Evolutionary conservation across 2,888 invertebrate genomes (phyloP).

Genomic region (Mythimna impura): DNA sequence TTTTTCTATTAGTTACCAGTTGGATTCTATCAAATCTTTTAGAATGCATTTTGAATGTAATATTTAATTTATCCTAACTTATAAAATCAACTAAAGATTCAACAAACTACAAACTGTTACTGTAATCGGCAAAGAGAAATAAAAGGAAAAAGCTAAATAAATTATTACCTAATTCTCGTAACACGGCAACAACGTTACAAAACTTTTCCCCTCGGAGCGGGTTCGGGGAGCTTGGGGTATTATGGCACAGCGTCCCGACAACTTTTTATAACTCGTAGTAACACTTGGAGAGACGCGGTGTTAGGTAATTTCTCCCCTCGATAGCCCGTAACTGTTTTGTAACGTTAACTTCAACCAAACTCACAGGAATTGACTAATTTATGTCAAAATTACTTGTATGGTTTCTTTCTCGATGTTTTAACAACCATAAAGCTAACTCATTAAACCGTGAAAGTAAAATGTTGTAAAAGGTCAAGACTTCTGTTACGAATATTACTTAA

Average conservation of each 20-base stretch:
- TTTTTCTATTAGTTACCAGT: background rate
- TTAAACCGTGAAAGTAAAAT: constrained; percentile 33
- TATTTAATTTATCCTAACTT: too few species aligned
- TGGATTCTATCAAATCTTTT: background rate
- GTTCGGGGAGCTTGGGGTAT: constrained; percentile 67
- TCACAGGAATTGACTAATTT: constrained; percentile 38
- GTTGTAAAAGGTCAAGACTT: constrained; percentile 37
- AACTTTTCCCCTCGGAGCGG: constrained; percentile 70
- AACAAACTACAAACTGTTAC: constrained; percentile 42
- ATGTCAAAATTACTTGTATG: constrained; percentile 48
- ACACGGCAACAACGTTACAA: constrained; percentile 72
- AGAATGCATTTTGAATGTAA: background rate
- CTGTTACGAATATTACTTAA: constrained; percentile 49
- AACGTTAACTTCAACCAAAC: constrained; percentile 47
- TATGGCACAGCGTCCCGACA: constrained; percentile 73
- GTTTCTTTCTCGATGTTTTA: constrained; percentile 43
- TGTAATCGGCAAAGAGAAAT: constrained; percentile 54
- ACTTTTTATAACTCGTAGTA: constrained; percentile 78
- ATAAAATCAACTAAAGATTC: constrained; percentile 21
- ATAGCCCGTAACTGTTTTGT: constrained; percentile 59
- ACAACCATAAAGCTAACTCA: constrained; percentile 34
- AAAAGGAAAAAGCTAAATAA: constrained; percentile 73
- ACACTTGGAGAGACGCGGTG: constrained; percentile 70
- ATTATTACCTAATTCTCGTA: constrained; percentile 83
- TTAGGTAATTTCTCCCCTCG: constrained; percentile 69